Evolutionary conservation across 1,140 invertebrate genomes (phyloP), one percentile per base, ranked within the genome.

Genomic region (Drosophila sp.): DNA sequence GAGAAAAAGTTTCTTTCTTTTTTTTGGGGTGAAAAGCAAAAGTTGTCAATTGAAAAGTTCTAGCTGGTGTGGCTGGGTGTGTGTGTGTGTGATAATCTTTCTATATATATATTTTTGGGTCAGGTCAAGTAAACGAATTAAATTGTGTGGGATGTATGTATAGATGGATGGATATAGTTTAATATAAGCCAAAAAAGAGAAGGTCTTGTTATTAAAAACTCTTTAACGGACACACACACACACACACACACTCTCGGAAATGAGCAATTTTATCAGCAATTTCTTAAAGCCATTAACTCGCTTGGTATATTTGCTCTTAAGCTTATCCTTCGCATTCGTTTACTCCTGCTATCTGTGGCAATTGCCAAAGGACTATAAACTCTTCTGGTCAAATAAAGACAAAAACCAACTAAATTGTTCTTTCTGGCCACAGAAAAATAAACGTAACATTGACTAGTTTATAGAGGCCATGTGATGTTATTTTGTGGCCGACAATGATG

Each of bases 11-110:
- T 65, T 58, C n/a, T 73, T 66, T 66, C 57, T 55, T 44, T 66
- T 23, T 56, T 40, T 61, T 60, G 66, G 35, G 66, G 55, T 55
- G 50, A 60, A 54, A 60, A 72, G 55, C 66, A 71, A 86, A 86
- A 86, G 79, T 86, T 86, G 83, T 86, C 83, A 87, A 86, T 79
- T 79, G 68, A 90, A 90, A 78, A 90, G 78, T 77, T 90, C 78
- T 17, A 17, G 17, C 17, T 17, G 62, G 68, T 77, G 60, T 79
- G 58, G 66, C 47, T 17, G 58, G 30, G 62, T 27, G 40, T 50
- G 27, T 54, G n/a, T 75, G 65, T 61, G 67, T 35, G 64, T 55
- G 58, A 33, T 65, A 62, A 66, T 76, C 56, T 71, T 69, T 32
- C 41, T 63, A 8, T 38, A 3, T 32, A 27, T 50, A 50, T 50